Percentiles rank a stretch among this genome's conserved stretches.
These are phyloP conservation scores for Catostylus mosaicus DNA, from an alignment of 30 jellyfish, hydroid and myxozoan species.

Conservation along the genomic window DNA sequence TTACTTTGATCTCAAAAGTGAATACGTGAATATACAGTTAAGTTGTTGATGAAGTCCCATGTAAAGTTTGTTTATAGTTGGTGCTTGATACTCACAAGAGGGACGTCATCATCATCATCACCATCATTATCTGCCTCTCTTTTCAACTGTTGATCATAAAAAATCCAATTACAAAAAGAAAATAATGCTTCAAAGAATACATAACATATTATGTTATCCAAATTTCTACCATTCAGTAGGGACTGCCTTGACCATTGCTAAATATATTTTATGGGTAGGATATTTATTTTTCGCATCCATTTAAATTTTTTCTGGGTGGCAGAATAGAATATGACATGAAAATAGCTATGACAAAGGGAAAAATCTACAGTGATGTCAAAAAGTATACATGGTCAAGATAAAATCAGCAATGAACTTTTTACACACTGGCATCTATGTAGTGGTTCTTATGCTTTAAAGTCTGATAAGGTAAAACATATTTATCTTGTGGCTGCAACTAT, in stretches of 20 bases:
- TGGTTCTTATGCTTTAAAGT: background rate
- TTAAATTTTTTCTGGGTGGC: background rate
- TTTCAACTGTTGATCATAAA: background rate
- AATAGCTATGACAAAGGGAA: too few relatives aligned
- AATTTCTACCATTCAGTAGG: background rate
- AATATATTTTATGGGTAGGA: too few relatives aligned
- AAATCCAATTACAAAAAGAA: background rate
- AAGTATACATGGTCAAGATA: too few relatives aligned
- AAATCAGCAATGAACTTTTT: background rate
- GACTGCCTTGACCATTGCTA: background rate
- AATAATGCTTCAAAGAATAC: background rate
- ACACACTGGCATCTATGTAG: too few relatives aligned
- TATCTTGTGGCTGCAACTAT: background rate
- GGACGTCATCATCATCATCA: conserved; percentile 75
- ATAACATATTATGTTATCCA: background rate
- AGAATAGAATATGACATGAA: too few relatives aligned
- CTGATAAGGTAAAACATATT: background rate
- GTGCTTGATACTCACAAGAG: conserved; percentile 36
- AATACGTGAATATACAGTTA: background rate
- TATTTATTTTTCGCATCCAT: background rate
- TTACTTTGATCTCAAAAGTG: background rate
- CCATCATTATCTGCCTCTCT: conserved; percentile 30
- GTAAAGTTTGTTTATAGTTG: background rate
- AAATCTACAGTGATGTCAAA: too few relatives aligned
- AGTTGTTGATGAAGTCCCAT: background rate